Conservation (phyloP, 2,113 vertebrate genomes). For the Acanthisitta chloris region DNA sequence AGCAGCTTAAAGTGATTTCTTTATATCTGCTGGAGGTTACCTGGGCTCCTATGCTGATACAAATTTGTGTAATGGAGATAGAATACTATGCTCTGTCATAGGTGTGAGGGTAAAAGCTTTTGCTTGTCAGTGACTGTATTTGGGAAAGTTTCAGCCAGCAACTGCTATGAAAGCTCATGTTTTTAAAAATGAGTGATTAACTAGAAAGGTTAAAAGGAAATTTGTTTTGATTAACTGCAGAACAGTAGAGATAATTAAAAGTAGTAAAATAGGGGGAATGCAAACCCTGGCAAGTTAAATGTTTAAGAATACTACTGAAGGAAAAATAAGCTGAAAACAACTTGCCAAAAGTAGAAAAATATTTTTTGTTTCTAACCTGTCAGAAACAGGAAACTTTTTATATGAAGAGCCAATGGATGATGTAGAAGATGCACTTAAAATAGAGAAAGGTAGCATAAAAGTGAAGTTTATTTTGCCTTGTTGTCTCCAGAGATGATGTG, state of each 20-base stretch:
- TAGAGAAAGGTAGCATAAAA: background rate
- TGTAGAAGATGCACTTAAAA: background rate
- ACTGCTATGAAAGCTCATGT: background rate
- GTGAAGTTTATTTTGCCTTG: background rate
- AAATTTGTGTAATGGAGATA: background rate
- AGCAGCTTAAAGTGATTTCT: background rate
- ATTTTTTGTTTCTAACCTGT: background rate
- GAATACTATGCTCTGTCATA: background rate
- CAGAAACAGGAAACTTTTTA: background rate
- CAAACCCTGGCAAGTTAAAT: background rate
- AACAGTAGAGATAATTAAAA: background rate
- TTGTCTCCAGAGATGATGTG: background rate
- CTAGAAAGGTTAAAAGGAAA: background rate
- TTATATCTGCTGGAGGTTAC: background rate
- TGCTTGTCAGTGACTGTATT: background rate
- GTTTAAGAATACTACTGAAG: background rate
- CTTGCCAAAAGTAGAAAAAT: background rate
- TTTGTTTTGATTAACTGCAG: background rate
- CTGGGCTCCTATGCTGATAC: background rate
- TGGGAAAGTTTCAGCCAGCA: background rate
- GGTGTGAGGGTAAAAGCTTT: background rate
- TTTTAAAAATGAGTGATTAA: background rate
- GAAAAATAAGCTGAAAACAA: background rate
- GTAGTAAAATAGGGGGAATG: background rate
- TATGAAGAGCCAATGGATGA: background rate